Evolutionary conservation across 1,140 invertebrate species (phyloP).

Genomic region (Meloidogyne exigua): DNA sequence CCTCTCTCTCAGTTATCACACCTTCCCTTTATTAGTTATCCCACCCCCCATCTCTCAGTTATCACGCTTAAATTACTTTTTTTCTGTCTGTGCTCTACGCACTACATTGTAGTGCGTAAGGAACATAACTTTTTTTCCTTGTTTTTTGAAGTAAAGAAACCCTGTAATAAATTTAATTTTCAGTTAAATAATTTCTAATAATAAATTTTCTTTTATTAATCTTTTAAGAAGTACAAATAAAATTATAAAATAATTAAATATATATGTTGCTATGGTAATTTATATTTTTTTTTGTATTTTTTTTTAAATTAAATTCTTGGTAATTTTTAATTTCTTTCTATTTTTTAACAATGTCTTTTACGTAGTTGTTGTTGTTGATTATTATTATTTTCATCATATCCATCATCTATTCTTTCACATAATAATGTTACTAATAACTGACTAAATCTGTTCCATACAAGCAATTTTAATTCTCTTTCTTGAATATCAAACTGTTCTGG

Average conservation of each 20-base stretch:
- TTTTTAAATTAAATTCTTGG: background rate
- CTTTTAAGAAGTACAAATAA: no score
- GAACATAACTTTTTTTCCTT: no score
- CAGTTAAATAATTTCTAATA: no score
- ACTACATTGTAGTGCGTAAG: background rate
- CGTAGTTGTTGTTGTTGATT: background rate
- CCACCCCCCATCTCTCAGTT: background rate
- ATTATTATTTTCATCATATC: background rate
- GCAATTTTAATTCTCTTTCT: slow-evolving; percentile 54
- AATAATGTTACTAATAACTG: slow-evolving; percentile 51
- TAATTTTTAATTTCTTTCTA: background rate
- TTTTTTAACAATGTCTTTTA: background rate
- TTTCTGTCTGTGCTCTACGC: background rate
- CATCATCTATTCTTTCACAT: slow-evolving; percentile 40
- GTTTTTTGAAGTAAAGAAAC: no score
- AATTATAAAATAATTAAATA: no score
- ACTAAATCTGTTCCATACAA: slow-evolving; percentile 58
- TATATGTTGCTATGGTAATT: background rate
- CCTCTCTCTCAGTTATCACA: background rate
- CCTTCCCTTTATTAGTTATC: background rate
- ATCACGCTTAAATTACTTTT: no score
- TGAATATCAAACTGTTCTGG: slow-evolving; percentile 51
- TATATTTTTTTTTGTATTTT: background rate
- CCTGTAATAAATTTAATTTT: no score
- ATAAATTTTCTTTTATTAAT: no score